Conservation (phyloP, 2,888 invertebrate genomes). For the Chaitophorus viminalis region DNA sequence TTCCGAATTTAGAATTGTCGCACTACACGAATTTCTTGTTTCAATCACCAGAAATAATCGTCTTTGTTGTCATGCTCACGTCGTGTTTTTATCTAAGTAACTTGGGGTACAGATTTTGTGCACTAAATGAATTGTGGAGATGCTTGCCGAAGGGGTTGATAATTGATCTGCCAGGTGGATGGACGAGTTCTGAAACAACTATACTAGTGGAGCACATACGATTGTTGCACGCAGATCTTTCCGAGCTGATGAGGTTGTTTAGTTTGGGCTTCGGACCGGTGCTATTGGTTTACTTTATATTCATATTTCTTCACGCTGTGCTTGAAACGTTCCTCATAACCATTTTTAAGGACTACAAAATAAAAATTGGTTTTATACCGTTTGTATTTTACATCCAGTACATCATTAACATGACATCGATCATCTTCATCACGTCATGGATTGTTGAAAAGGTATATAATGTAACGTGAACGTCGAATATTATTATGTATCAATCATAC, state of each 20-base stretch:
- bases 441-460: background rate
- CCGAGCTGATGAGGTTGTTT: background rate
- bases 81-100: conserved; percentile 4
- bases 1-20: too few relatives aligned
- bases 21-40: background rate
- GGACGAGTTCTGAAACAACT: background rate
- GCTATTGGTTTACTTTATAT: background rate
- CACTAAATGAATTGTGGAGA: background rate
- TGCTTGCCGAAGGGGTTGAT: background rate
- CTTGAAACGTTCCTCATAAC: background rate
- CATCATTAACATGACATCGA: background rate
- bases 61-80: background rate
- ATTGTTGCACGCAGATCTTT: conserved; percentile 17
- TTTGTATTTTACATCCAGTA: background rate
- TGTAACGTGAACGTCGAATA: too few relatives aligned
- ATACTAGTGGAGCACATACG: background rate
- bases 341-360: background rate
- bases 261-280: background rate
- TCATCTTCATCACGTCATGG: background rate
- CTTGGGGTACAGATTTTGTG: background rate
- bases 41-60: background rate
- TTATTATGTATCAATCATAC: background rate
- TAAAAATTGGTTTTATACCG: background rate
- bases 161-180: background rate
- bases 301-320: background rate